Percentiles rank a stretch among this genome's conserved stretches.
Conservation (phyloP, 2,113 vertebrate species). For the Myotis yumanensis region DNA sequence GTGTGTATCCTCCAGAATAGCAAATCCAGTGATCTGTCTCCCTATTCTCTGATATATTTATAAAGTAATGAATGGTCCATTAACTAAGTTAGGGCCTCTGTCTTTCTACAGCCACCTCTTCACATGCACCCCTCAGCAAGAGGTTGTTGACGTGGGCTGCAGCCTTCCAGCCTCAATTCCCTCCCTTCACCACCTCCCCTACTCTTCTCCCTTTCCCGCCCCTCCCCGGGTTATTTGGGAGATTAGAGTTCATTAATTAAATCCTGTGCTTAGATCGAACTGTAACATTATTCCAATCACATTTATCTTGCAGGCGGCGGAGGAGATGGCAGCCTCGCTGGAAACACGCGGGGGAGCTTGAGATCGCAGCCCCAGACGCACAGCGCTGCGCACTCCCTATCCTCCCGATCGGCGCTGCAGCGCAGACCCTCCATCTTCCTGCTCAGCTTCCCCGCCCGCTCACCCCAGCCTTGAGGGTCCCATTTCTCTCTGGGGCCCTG, state of each 20-base stretch:
- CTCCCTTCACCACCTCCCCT: neutral
- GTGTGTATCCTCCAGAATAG: neutral
- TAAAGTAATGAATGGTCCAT: conserved; percentile 52
- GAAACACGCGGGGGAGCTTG: conserved; percentile 77
- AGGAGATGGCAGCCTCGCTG: conserved; percentile 76
- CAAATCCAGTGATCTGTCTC: conserved; percentile 41
- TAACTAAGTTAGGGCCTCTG: conserved; percentile 55
- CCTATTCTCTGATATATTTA: conserved; percentile 10
- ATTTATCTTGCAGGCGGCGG: conserved; percentile 77
- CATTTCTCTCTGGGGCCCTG: conserved; percentile 19
- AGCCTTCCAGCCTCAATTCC: neutral
- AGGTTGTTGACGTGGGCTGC: neutral
- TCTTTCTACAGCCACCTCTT: neutral
- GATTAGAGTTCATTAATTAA: conserved; percentile 81
- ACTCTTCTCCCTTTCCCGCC: neutral
- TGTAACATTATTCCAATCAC: conserved; percentile 80
- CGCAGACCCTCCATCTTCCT: conserved; percentile 78
- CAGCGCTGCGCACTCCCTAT: conserved; percentile 73
- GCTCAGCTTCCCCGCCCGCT: conserved; percentile 26
- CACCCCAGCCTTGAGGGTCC: conserved; percentile 24
- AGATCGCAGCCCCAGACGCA: conserved; percentile 72
- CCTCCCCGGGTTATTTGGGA: conserved; percentile 66
- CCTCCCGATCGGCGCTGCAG: conserved; percentile 72
- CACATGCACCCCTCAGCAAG: neutral
- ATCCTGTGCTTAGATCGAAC: conserved; percentile 76